Base-by-base conservation (phyloP, 2,113 vertebrate species). In the Pseudorhombus dupliciocellatus region DNA sequence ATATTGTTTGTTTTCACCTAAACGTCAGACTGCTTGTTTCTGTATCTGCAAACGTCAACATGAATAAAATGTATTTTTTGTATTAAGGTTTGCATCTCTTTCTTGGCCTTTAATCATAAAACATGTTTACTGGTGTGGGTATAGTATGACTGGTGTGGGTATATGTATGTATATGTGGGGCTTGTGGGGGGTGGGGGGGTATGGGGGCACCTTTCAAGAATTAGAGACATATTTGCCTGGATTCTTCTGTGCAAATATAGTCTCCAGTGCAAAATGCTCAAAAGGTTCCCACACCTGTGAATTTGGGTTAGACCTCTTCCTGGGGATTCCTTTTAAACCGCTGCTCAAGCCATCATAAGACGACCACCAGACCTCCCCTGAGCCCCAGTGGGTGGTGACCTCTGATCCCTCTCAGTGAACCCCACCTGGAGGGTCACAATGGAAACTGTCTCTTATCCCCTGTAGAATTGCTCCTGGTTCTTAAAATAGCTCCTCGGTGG, bases 41-140 rank as follows among this genome's bases (percentile, higher is more conserved):
- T 77, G 50, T 79, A 62, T 28, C 31, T 52, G 57, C 25, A 74
- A 75, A 50, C n/a, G n/a, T 20, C 31, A 57, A 21, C 59, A 65
- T 88, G 52, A 91, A 80, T 88, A 90, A 92, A 30, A 7, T 86
- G 66, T 87, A 82, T 89, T 79, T 88, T 89, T 86, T 79, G 30
- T 72, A 81, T 68, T 20, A 53, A 66, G n/a, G 16, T 12, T 66
- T 0, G 3, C n/a, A 16, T 76, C 0, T 60, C 4, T 68, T 82
- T 31, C 7, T 63, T 68, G 14, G 11, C 20, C 14, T 18, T 55
- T 1, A 28, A 20, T 24, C 5, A 15, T 57, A 40, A 60, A 67
- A 61, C 20, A 1, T 0, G 50, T 59, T 25, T 14, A 4, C 25
- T 22, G 10, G 18, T 66, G 30, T 4, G 15, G 30, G 4, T 20